These are phyloP conservation scores for Drosophila sordidula DNA, from an alignment of 2,888 invertebrate genomes.

Conservation along the genomic window DNA sequence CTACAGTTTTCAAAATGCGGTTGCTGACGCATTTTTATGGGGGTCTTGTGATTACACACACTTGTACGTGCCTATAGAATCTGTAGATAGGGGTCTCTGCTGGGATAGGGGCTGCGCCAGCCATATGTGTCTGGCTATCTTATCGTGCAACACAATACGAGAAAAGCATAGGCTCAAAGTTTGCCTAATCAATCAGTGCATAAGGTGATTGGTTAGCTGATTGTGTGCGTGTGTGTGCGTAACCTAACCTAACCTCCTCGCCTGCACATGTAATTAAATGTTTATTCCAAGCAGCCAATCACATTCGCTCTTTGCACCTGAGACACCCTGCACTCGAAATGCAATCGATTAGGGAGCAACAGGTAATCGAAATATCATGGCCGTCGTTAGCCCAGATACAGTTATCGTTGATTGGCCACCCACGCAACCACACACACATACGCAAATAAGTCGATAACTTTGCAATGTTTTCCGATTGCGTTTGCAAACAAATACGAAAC, in stretches of 20 bases:
- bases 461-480: conserved; percentile 19
- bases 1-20: conserved; percentile 38
- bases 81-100: conserved; percentile 43
- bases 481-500: conserved; percentile 36
- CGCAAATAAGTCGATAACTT: conserved; percentile 32
- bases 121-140: conserved; percentile 55
- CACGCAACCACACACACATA: conserved; percentile 4
- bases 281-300: conserved; percentile 7
- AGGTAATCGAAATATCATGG: conserved; percentile 33
- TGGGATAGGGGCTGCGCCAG: conserved; percentile 22
- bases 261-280: conserved; percentile 13
- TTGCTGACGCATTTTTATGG: conserved; percentile 63
- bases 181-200: conserved; percentile 63
- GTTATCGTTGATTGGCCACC: conserved; percentile 2
- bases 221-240: conserved; percentile 14
- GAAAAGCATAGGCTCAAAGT: conserved; percentile 62
- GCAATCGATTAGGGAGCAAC: conserved; percentile 37
- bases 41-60: conserved; percentile 44
- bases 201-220: conserved; percentile 52
- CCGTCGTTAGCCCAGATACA: conserved; percentile 1
- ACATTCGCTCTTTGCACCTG: conserved; percentile 15
- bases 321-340: conserved; percentile 14
- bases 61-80: neutral
- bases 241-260: conserved; percentile 19
- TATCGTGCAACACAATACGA: conserved; percentile 50